Evolutionary conservation across 2,888 invertebrate genomes (phyloP).

Genomic region (Cerceris ruficornis): DNA sequence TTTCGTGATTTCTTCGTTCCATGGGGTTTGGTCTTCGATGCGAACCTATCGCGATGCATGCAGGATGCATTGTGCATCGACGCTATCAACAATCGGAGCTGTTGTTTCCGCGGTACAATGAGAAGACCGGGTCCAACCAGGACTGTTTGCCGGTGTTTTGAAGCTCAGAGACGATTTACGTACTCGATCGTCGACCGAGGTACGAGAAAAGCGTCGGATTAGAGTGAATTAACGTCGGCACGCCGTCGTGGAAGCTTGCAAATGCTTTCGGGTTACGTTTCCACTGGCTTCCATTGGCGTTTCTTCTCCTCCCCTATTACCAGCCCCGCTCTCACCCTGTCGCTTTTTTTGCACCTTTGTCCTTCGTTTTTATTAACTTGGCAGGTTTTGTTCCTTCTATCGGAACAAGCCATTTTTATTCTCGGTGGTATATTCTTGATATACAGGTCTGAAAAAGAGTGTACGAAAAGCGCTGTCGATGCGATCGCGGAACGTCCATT

Average conservation of each 20-base stretch:
- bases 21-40: neutral
- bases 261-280: neutral
- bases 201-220: slow-evolving; percentile 15
- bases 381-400: slow-evolving; percentile 1
- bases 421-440: neutral
- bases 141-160: slow-evolving; percentile 10
- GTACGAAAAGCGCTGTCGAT: neutral
- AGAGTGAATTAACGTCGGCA: slow-evolving; percentile 16
- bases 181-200: slow-evolving; percentile 10
- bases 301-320: neutral
- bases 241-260: neutral
- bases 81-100: neutral
- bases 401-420: slow-evolving; percentile 1
- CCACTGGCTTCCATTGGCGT: neutral
- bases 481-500: neutral
- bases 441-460: neutral
- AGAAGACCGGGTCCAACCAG: neutral
- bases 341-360: neutral
- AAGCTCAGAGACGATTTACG: slow-evolving; percentile 17
- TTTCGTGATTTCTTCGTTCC: neutral
- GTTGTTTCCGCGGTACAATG: slow-evolving; percentile 6
- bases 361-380: neutral
- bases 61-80: neutral
- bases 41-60: neutral
- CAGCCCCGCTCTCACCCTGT: neutral